phyloP scores from a whole-genome alignment of 2,113 vertebrate species.

The Semicossyphus pulcher region DNA sequence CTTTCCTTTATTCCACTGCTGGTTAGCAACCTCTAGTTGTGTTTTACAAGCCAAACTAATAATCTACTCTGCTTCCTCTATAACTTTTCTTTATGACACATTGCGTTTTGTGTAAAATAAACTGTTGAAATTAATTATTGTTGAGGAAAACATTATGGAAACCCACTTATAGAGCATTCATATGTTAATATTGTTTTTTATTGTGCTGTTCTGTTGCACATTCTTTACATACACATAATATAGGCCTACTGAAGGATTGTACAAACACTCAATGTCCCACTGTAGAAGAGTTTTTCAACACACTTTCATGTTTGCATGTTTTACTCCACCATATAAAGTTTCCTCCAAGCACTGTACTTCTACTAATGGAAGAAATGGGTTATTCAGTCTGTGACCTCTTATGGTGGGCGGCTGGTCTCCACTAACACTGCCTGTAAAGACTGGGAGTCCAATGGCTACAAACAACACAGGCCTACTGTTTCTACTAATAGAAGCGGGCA shows the following conservation, averaged over 20 bases:
- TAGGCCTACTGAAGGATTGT: not conserved
- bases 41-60: constrained; percentile 1
- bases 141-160: not conserved
- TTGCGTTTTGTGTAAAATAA: not conserved
- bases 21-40: constrained; percentile 14
- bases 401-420: constrained; percentile 32
- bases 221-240: not conserved
- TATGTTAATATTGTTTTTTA: not conserved
- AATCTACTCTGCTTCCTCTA: no score
- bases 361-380: constrained; percentile 25
- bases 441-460: constrained; percentile 36
- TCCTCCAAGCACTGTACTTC: constrained; percentile 30
- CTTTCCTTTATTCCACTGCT: constrained; percentile 30
- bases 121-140: not conserved
- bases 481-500: constrained; percentile 71
- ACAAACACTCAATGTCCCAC: not conserved
- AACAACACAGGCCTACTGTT: constrained; percentile 69
- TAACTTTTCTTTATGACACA: not conserved
- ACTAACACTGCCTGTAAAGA: constrained; percentile 41
- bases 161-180: not conserved
- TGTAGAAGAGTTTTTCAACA: not conserved
- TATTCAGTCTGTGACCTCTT: constrained; percentile 44
- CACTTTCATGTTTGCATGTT: constrained; percentile 11
- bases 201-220: not conserved
- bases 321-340: constrained; percentile 1